Percentiles rank a stretch among this genome's conserved stretches.
Evolutionary conservation across 1,140 invertebrate genomes (phyloP).

Genomic region (Oreohelix idahoensis): DNA sequence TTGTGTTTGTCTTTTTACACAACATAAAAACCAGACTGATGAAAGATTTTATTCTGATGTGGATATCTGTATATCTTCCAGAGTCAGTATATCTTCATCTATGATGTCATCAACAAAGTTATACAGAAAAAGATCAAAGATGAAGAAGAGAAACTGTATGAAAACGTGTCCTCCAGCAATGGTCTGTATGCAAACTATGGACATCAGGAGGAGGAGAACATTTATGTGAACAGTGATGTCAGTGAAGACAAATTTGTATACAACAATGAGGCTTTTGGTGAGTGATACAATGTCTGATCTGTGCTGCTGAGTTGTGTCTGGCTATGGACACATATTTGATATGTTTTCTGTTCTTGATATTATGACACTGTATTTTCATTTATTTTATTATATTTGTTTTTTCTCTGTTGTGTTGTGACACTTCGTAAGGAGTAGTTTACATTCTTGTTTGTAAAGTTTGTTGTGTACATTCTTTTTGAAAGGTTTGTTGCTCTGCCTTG

Average conservation of each 20-base stretch:
- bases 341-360: no score
- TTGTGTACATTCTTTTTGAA: no score
- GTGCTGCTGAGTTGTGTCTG: neutral
- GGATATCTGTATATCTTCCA: slow-evolving; percentile 21
- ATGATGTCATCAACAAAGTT: slow-evolving; percentile 51
- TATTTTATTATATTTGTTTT: no score
- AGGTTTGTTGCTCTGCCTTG: no score
- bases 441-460: no score
- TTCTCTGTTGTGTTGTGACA: no score
- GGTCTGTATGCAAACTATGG: slow-evolving; percentile 29
- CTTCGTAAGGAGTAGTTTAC: no score
- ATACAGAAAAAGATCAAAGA: slow-evolving; percentile 38
- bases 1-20: no score
- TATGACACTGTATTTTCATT: no score
- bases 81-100: slow-evolving; percentile 58
- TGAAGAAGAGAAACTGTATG: slow-evolving; percentile 34
- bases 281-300: neutral
- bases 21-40: no score
- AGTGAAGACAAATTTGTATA: slow-evolving; percentile 38
- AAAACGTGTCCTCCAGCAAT: neutral
- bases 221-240: slow-evolving; percentile 58
- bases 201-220: slow-evolving; percentile 25
- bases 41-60: no score
- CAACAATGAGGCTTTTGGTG: slow-evolving; percentile 28
- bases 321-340: no score